Evolutionary conservation across 2,797 vertebrate genomes (phyloP), one percentile per base, ranked within the genome.

Genomic region (Falco cherrug): DNA sequence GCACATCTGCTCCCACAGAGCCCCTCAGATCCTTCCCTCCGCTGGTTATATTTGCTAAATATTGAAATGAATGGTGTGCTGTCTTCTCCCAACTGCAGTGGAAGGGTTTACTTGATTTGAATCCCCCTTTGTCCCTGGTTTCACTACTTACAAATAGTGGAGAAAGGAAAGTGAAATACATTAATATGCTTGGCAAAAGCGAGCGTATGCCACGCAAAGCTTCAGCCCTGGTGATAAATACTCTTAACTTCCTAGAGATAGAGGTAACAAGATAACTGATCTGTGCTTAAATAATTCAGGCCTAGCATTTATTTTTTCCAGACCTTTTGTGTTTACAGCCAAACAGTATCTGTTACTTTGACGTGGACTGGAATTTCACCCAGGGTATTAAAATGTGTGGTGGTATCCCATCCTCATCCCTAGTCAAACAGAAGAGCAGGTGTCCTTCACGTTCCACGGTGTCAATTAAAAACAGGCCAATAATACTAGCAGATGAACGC

Each of bases 201-300:
- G 73, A 78, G 37, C 14, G 54, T 64, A 45, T 81, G 61, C 61
- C 47, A 11, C 71, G 33, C 31, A 86, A 78, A 87, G 39, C 82
- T 50, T 39, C 48, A 31, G 63, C 48, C 70, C 24, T 13, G 43
- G 45, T 65, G 80, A 39, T 80, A 86, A 90, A 80, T 85, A 24
- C 19, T 82, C 16, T 65, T 64, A 41, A 51, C 75, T 82, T 88
- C 84, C 77, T 89, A 87, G 92, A 93, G 96, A 83, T 3, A 89
- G 54, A 75, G 17, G 96, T 96, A 97, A 97, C 83, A 21, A 51
- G 97, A 97, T 77, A 97, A 7, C 47, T 39, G 60, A 88, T 85
- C 96, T n/a, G 35, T 77, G 39, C 85, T 82, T 98, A 86, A 98
- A 98, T 98, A 97, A 98, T 98, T 98, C 85, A 98, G 7, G 33